Base-by-base conservation (phyloP, 1,140 invertebrate genomes). In the Andricus grossulariae region DNA sequence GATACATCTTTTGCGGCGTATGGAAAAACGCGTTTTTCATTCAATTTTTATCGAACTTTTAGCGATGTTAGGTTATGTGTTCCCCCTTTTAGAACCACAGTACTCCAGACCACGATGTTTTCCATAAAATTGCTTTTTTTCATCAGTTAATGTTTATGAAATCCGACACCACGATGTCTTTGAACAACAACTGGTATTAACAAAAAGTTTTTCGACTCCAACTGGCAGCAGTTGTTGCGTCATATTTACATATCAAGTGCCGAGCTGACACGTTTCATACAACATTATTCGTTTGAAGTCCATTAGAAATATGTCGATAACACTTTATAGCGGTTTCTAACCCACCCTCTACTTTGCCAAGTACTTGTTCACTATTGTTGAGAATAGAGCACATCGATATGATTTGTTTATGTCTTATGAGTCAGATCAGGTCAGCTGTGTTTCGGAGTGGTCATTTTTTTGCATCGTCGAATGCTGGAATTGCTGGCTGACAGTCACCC, bases 61-160 rank as follows among this genome's bases (percentile, higher is more conserved):
- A 66, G 16, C 10, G 12, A 45, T 7, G 25, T 66, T 39, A 66
- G 57, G 57, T 66, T 66, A 66, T 66, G 21, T 32, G 60, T 66
- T 16, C 60, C 32, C 21, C 60, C 60, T 66, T 45, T n/a, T 39
- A 66, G 60, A 4, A 45, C 32, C 15, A 66, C 11, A 66, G n/a
- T 8, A 25, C 32, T 45, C 60, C 57, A 32, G 39, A 60, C 25
- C 57, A 32, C 55, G 13, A 66, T 39, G 32, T 21, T 39, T 15
- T 66, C 60, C 60, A 66, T 66, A 13, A 12, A 60, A 60, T 60
- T 60, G 39, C 13, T 39, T 39, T 66, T 16, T 66, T 66, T 21
- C 60, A 66, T 66, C 13, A 1, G 18, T 21, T 13, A 55, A 55
- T 45, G 39, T 45, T 45, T 45, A 45, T 0, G 39, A 45, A 55